These are phyloP conservation scores for Spodoptera frugiperda DNA, from an alignment of 1,140 invertebrate genomes.

Conservation along the genomic window DNA sequence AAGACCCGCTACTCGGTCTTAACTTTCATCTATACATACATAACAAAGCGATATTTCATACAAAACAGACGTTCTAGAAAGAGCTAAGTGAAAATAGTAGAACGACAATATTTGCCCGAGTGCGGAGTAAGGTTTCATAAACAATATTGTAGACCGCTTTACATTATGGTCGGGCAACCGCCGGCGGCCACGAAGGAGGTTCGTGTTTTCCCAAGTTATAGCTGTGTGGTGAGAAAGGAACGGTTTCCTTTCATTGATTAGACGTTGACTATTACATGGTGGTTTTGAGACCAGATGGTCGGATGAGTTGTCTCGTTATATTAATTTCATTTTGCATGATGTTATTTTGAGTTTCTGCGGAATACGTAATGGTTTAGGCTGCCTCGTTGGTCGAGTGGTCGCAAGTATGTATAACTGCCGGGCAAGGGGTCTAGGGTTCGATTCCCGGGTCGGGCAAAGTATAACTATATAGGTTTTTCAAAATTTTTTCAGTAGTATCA, in stretches of 20 bases:
- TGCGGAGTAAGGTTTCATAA: constrained; percentile 25
- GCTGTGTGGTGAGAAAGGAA: constrained; percentile 3
- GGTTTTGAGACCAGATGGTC: constrained; percentile 8
- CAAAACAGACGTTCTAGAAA: constrained; percentile 16
- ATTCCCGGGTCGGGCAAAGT: no score
- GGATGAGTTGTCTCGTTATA: not conserved
- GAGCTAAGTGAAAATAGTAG: constrained; percentile 31
- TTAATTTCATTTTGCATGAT: constrained; percentile 3
- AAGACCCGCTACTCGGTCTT: not conserved
- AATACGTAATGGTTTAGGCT: not conserved
- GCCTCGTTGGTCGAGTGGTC: no score
- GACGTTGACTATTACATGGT: constrained; percentile 3
- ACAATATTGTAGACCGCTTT: constrained; percentile 34
- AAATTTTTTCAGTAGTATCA: no score
- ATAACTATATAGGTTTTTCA: no score
- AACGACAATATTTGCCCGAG: constrained; percentile 23
- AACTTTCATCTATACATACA: not conserved
- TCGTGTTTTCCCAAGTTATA: constrained; percentile 13
- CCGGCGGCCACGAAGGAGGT: not conserved
- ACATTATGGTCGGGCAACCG: constrained; percentile 20
- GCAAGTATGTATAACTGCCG: no score
- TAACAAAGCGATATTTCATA: constrained; percentile 20
- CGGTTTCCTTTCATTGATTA: constrained; percentile 8
- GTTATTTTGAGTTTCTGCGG: not conserved
- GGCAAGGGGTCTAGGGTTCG: no score